Base-by-base conservation (phyloP, 2,888 invertebrate genomes). In the Luperina nickerlii region DNA sequence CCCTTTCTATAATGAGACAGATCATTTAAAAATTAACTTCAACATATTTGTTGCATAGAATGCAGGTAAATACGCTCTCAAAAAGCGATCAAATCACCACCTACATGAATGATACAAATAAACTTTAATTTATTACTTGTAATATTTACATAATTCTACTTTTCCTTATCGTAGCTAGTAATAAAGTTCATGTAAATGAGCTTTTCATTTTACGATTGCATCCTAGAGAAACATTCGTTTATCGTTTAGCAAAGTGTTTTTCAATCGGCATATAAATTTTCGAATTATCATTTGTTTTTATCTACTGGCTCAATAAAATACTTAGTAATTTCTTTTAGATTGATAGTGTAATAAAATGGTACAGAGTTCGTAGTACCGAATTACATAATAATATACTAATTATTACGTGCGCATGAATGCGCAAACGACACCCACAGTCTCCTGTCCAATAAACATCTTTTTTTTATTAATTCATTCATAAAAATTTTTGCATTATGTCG, bases 121-220 rank as follows among this genome's bases (percentile, higher is more conserved):
- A 75, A 76, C 20, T 76, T n/a, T 48, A 78, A 78, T 79, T 78
- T 65, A 80, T 78, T 66, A 42, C 77, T 74, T 74, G 72, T 84
- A 78, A 38, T 74, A 88, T 88, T 86, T 75, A 78, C 81, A 88
- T 86, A 86, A 87, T 82, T 45, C 60, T 38, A 74, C 80, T 73
- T 87, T 87, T 86, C 68, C 78, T 66, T 65, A 70, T 27, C 32
- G 32, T 63, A 24, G 45, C 71, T 68, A 70, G 78, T 72, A 78
- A 73, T 84, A 76, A 86, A 84, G 67, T 71, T 83, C 65, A 88
- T 82, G 78, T 84, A 79, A 81, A 87, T 82, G 13, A 71, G 60
- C 45, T 78, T 87, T 81, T 80, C 74, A 81, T 88, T 87, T 88
- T 87, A 85, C 76, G 80, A 71, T 79, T 45, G 76, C 27, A 82